Conservation (phyloP, 2,888 invertebrate genomes). For the Eudemis profundana region DNA sequence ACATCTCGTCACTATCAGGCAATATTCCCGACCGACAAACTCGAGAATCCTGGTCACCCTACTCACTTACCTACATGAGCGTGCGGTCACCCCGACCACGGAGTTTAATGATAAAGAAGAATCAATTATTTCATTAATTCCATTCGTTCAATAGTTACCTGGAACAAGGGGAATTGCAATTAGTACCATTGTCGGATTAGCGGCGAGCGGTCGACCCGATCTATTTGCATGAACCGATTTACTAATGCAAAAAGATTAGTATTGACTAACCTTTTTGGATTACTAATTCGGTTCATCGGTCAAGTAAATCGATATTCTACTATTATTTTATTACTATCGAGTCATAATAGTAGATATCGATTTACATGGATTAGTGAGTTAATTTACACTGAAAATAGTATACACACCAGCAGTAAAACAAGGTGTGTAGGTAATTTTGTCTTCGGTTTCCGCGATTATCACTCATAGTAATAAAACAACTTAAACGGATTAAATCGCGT, state of each 20-base stretch:
- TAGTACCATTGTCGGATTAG: conserved; percentile 14
- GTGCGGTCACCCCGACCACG: conserved; percentile 29
- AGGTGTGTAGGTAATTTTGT: no score
- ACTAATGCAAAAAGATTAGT: neutral
- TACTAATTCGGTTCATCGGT: no score
- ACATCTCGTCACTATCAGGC: neutral
- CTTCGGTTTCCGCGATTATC: no score
- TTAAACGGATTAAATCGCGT: no score
- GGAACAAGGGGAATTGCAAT: conserved; percentile 31
- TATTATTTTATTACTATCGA: no score
- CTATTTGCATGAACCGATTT: conserved; percentile 3
- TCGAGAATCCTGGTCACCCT: conserved; percentile 8
- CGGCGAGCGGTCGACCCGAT: conserved; percentile 19
- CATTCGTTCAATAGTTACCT: conserved; percentile 33
- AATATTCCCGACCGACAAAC: neutral
- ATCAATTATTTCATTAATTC: conserved; percentile 23
- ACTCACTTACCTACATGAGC: conserved; percentile 19
- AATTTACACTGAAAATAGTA: no score
- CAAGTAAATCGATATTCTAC: no score
- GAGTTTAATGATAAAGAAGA: conserved; percentile 16
- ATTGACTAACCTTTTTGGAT: neutral
- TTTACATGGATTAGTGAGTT: no score
- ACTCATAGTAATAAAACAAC: no score
- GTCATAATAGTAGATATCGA: no score
- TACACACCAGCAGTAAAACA: no score